Evolutionary conservation across 2,113 vertebrate genomes (phyloP).

Genomic region (Aspiorhynchus laticeps): DNA sequence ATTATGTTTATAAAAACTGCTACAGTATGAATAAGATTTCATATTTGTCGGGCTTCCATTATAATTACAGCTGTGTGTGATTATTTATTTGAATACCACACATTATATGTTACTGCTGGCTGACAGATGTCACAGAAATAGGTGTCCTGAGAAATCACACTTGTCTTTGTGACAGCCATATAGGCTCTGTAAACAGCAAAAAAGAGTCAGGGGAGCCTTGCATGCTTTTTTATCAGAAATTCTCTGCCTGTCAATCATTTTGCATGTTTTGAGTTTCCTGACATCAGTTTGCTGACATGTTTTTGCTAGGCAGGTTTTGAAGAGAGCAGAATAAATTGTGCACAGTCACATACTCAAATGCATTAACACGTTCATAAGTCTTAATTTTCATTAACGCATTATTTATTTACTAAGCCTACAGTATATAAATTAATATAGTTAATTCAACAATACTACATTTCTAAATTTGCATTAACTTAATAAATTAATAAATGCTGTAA

Average conservation of each 20-base stretch:
- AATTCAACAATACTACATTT: too few species aligned
- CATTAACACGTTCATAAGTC: background rate
- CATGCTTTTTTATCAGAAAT: slow-evolving; percentile 4
- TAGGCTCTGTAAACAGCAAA: background rate
- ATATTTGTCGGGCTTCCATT: background rate
- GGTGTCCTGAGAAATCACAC: background rate
- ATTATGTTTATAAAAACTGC: background rate
- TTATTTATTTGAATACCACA: slow-evolving; percentile 7
- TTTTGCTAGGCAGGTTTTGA: background rate
- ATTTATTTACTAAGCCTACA: too few species aligned
- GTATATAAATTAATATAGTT: too few species aligned
- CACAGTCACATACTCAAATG: background rate
- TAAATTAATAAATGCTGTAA: too few species aligned
- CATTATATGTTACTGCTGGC: background rate
- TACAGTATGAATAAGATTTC: background rate
- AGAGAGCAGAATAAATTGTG: background rate
- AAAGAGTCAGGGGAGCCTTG: background rate
- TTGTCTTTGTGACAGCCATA: background rate
- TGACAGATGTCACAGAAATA: background rate
- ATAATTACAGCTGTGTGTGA: background rate
- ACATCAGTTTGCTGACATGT: background rate
- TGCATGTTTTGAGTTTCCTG: background rate
- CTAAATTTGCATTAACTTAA: too few species aligned
- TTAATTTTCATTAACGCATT: background rate
- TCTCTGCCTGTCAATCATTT: background rate